Evolutionary conservation across 1,140 invertebrate species (phyloP).

Genomic region (Ceratitis capitata): DNA sequence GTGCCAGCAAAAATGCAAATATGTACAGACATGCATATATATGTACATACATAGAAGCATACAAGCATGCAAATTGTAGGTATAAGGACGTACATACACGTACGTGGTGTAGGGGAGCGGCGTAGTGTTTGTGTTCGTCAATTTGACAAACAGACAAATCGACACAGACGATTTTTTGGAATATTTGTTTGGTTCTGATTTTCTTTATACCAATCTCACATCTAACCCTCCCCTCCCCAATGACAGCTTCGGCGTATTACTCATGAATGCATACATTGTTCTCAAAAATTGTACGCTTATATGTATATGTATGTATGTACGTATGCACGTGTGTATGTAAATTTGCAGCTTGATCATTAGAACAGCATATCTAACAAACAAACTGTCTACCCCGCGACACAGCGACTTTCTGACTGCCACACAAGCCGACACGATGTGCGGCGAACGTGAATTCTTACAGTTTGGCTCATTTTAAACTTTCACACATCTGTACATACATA

Average conservation of each 20-base stretch:
- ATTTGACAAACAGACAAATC: too few relatives aligned
- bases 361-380: not conserved
- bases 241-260: not conserved
- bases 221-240: not conserved
- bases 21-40: too few relatives aligned
- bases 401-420: not conserved
- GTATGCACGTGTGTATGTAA: not conserved
- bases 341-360: not conserved
- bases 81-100: too few relatives aligned
- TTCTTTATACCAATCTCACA: not conserved
- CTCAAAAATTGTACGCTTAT: too few relatives aligned
- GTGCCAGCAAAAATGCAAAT: too few relatives aligned
- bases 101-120: too few relatives aligned
- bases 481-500: not conserved
- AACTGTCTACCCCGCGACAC: not conserved
- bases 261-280: conserved; percentile 15
- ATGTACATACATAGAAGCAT: too few relatives aligned
- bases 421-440: not conserved
- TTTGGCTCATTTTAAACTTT: not conserved
- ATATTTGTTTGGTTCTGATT: not conserved
- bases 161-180: conserved; percentile 19
- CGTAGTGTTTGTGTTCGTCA: too few relatives aligned
- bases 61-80: too few relatives aligned
- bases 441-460: not conserved
- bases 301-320: too few relatives aligned